Base-by-base conservation (phyloP, 2,888 invertebrate species). In the Philaethria dido region DNA sequence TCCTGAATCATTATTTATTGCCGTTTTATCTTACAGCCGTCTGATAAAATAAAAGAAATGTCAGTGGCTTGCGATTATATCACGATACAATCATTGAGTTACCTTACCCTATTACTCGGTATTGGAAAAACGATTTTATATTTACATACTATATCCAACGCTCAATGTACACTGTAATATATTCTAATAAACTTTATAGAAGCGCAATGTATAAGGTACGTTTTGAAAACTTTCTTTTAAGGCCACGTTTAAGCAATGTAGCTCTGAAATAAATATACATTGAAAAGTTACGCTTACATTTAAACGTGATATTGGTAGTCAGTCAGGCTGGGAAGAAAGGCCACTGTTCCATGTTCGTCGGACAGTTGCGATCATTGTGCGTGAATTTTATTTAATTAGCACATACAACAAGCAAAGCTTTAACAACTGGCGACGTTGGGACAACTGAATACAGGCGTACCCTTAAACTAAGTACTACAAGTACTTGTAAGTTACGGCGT, bases 11-110 rank as follows among this genome's bases (percentile, higher is more conserved):
- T 89, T 89, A 91, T 91, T 92, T 91, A 92, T 89, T 90, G 80
- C 88, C 78, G 79, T 82, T 90, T 91, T 90, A 90, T 91, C 88
- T 89, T 80, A 82, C 80, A 86, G 86, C 86, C 84, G 85, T 85
- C 82, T 79, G 88, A 89, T 90, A 88, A 90, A 90, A 90, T 88
- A 90, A 89, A 89, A 90, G 87, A 90, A 90, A 88, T 86, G 86
- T 88, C 90, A 85, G 84, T 70, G 77, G 88, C 88, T 90, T 88
- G 87, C 85, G 89, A 89, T 90, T 90, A 90, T 89, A 91, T 89
- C 90, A 83, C 83, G 79, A 81, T 81, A 82, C 85, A 84, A 89
- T 89, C 89, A 85, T 82, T 84, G 87, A 84, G 85, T 84, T 82
- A 83, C 81, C 75, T 83, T 74, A 77, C 76, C 78, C 61, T 59